phyloP scores from a whole-genome alignment of 2,888 invertebrate species.

The Chrysolina americana region DNA sequence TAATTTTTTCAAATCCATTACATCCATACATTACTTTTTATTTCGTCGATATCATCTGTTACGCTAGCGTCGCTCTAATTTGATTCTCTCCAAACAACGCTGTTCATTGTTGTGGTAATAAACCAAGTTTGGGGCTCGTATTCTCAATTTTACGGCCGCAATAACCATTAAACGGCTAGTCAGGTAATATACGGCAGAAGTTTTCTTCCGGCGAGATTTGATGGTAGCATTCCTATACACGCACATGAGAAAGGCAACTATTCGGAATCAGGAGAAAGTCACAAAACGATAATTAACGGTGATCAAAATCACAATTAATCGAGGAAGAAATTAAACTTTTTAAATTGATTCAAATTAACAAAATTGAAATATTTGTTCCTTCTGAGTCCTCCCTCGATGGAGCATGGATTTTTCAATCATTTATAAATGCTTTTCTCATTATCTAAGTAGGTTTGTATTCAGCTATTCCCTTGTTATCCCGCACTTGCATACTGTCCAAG shows the following conservation, averaged over 20 bases:
- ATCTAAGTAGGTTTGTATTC: too few species aligned
- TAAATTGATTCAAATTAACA: too few species aligned
- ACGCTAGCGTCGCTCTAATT: conserved; percentile 6
- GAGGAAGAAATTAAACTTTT: too few species aligned
- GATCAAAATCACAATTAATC: too few species aligned
- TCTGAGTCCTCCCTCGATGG: too few species aligned
- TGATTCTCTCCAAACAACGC: conserved; percentile 3
- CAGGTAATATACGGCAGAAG: conserved; percentile 29
- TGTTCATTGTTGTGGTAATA: conserved; percentile 34
- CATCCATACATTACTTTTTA: neutral
- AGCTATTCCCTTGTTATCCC: too few species aligned
- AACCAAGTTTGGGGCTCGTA: conserved; percentile 30
- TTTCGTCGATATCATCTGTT: neutral
- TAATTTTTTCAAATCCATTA: neutral
- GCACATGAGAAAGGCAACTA: neutral
- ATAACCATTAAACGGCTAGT: conserved; percentile 32
- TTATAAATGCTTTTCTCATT: too few species aligned
- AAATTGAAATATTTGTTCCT: too few species aligned
- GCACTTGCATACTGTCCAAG: too few species aligned
- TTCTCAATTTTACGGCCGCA: conserved; percentile 32
- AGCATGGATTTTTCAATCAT: too few species aligned
- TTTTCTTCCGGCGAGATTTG: conserved; percentile 19
- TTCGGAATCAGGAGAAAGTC: neutral
- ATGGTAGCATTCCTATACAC: neutral
- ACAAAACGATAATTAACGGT: neutral